phyloP scores from a whole-genome alignment of 2,888 invertebrate species.

The Xestia sexstrigata region DNA sequence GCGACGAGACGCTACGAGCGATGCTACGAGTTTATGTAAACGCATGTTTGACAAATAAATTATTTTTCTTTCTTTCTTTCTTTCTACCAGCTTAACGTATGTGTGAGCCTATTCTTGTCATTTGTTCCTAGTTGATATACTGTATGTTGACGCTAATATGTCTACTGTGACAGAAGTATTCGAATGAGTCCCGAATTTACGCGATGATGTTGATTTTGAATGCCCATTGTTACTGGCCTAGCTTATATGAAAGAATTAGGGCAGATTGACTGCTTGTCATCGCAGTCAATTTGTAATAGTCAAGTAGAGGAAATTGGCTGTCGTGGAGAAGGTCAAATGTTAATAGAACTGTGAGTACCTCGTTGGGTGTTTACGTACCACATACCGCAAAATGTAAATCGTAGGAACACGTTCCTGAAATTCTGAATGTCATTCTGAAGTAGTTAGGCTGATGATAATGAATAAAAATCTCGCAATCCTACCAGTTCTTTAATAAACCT shows the following conservation, averaged over 20 bases:
- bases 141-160: neutral
- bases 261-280: conserved; percentile 43
- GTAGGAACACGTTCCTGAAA: neutral
- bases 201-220: conserved; percentile 22
- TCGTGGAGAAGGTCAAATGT: conserved; percentile 16
- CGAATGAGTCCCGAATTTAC: conserved; percentile 15
- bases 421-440: neutral
- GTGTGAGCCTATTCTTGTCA: no score
- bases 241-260: conserved; percentile 10
- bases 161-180: neutral
- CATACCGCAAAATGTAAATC: neutral
- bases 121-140: neutral
- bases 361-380: neutral
- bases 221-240: conserved; percentile 6
- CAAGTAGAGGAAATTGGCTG: conserved; percentile 39
- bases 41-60: no score
- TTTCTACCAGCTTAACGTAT: no score
- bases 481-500: neutral
- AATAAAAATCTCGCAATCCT: neutral
- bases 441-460: neutral
- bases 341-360: neutral
- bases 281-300: conserved; percentile 39
- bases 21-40: no score
- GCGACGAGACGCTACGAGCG: no score
- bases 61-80: no score